Percentiles rank a stretch among this genome's conserved stretches.
Conservation (phyloP, 2,888 invertebrate genomes). For the Cylindroiulus punctatus region DNA sequence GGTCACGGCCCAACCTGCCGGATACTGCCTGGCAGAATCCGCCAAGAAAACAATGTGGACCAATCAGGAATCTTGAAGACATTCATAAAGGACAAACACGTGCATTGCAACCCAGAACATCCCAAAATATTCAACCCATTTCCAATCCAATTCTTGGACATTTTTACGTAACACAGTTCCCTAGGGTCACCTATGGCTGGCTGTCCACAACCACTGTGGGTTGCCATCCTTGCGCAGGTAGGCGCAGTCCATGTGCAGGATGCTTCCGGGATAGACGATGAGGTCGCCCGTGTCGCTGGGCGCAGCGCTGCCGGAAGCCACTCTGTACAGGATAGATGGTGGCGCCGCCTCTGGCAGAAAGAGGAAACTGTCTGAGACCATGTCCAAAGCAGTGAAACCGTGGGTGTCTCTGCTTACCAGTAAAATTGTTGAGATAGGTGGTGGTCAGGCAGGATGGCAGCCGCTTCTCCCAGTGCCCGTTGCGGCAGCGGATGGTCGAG, state of each 20-base stretch:
- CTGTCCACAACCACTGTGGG: constrained; percentile 90
- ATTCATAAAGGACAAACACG: too few species aligned
- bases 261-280: constrained; percentile 82
- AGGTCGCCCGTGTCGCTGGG: constrained; percentile 73
- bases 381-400: background rate
- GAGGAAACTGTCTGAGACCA: background rate
- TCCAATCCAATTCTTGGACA: too few species aligned
- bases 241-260: constrained; percentile 83
- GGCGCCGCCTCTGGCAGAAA: constrained; percentile 59
- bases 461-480: constrained; percentile 82
- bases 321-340: constrained; percentile 61
- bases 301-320: constrained; percentile 58
- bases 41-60: background rate
- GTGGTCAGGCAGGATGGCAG: constrained; percentile 88
- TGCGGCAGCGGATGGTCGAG: constrained; percentile 79
- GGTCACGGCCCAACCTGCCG: constrained; percentile 78
- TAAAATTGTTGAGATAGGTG: constrained; percentile 84
- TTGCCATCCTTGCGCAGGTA: constrained; percentile 79
- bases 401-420: constrained; percentile 74
- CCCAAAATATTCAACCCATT: too few species aligned
- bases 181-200: constrained; percentile 64
- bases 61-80: too few species aligned
- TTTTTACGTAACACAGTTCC: background rate
- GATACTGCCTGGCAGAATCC: constrained; percentile 73
- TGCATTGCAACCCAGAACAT: too few species aligned